Conservation (phyloP, 2,888 invertebrate genomes). For the Tricholauxania praeusta region DNA sequence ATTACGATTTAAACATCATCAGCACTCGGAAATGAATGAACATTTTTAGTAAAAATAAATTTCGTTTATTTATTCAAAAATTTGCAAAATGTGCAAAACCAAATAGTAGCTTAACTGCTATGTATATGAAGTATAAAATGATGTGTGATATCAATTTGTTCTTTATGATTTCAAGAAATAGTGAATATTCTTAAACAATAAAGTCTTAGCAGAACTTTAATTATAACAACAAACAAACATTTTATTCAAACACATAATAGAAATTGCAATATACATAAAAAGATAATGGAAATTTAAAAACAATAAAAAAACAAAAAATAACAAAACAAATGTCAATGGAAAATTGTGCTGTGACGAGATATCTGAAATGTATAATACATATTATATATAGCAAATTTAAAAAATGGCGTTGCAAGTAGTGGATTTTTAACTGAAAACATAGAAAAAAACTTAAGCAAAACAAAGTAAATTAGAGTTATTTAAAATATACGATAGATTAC, state of each 20-base stretch:
- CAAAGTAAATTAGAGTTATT: background rate
- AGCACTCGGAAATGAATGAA: too few relatives aligned
- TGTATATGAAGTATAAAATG: background rate
- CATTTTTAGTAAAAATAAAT: too few relatives aligned
- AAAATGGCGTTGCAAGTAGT: constrained; percentile 18
- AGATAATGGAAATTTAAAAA: too few relatives aligned
- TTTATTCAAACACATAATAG: constrained; percentile 17
- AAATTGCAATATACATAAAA: constrained; percentile 13
- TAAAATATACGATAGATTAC: too few relatives aligned
- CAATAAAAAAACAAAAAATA: constrained; percentile 8
- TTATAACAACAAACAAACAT: background rate
- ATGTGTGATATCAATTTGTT: constrained; percentile 6
- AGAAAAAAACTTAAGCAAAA: constrained; percentile 7
- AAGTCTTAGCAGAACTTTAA: too few relatives aligned
- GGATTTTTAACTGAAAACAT: constrained; percentile 30
- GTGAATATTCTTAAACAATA: too few relatives aligned
- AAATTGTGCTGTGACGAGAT: constrained; percentile 52
- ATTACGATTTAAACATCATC: too few relatives aligned
- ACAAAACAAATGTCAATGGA: constrained; percentile 50
- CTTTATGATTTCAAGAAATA: too few relatives aligned
- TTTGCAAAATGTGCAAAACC: too few relatives aligned
- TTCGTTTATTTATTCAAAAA: too few relatives aligned
- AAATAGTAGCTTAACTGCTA: background rate
- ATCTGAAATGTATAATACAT: constrained; percentile 40
- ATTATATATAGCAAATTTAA: constrained; percentile 16